Conservation (phyloP, 2,888 invertebrate genomes). For the Aspidiotus rigidus region DNA sequence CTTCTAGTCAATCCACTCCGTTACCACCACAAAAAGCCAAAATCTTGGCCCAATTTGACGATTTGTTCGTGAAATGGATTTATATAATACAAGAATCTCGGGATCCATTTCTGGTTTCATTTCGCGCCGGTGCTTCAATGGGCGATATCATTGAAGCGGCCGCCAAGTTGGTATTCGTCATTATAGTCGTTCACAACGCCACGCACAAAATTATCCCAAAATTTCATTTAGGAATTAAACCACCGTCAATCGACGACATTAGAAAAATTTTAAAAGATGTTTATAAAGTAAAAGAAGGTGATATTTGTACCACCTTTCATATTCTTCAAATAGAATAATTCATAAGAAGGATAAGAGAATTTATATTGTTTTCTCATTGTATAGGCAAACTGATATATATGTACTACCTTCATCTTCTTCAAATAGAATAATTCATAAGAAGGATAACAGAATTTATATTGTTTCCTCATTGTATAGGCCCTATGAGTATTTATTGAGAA, state of each 20-base stretch:
- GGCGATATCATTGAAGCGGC: constrained; percentile 1
- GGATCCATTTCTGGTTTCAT: neutral
- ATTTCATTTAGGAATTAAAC: neutral
- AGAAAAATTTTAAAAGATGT: neutral
- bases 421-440: no score
- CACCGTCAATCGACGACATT: neutral
- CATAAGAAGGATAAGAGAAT: no score
- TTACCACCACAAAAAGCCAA: neutral
- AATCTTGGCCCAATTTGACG: neutral
- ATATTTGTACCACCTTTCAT: neutral
- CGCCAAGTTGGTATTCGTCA: neutral
- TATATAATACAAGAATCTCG: neutral
- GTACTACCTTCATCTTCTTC: no score
- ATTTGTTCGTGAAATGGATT: neutral
- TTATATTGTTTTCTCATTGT: no score
- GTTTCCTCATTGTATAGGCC: no score
- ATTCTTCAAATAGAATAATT: neutral
- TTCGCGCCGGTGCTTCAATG: neutral
- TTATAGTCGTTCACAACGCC: neutral
- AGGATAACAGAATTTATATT: no score
- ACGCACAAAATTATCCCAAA: neutral
- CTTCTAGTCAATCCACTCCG: neutral
- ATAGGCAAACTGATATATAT: neutral
- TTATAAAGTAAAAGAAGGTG: neutral
- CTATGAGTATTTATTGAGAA: no score